Conservation (phyloP, 2,888 invertebrate species). For the Melangyna quadrimaculata region DNA sequence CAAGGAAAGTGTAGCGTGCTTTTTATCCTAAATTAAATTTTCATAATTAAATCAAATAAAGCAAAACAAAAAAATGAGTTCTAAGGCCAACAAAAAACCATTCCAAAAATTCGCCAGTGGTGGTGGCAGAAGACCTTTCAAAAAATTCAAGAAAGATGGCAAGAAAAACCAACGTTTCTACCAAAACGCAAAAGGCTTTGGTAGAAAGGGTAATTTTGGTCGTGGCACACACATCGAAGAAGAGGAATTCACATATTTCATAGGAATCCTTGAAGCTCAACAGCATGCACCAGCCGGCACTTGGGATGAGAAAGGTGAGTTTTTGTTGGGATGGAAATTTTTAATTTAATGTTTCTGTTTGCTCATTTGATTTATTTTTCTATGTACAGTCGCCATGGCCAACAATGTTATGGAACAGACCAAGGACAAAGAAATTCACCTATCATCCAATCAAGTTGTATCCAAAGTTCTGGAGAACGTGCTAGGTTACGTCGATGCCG, state of each 20-base stretch:
- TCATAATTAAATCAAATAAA: background rate
- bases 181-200: constrained; percentile 89
- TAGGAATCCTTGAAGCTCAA: constrained; percentile 87
- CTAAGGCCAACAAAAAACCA: background rate
- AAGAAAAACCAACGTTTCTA: constrained; percentile 79
- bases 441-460: constrained; percentile 90
- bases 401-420: constrained; percentile 90
- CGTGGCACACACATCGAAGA: constrained; percentile 87
- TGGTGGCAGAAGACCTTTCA: background rate
- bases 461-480: constrained; percentile 90
- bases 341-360: background rate
- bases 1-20: background rate
- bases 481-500: constrained; percentile 85
- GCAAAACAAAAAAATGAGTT: constrained; percentile 8
- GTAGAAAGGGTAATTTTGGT: constrained; percentile 87
- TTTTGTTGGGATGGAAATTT: background rate
- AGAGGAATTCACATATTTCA: constrained; percentile 89
- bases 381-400: constrained; percentile 82
- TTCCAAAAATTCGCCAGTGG: background rate
- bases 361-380: background rate
- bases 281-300: constrained; percentile 75
- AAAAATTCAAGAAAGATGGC: background rate
- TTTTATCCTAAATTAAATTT: background rate
- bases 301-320: constrained; percentile 86
- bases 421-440: constrained; percentile 86